Base-by-base conservation (phyloP, 1,140 invertebrate genomes). In the Drosophila sulfurigaster region DNA sequence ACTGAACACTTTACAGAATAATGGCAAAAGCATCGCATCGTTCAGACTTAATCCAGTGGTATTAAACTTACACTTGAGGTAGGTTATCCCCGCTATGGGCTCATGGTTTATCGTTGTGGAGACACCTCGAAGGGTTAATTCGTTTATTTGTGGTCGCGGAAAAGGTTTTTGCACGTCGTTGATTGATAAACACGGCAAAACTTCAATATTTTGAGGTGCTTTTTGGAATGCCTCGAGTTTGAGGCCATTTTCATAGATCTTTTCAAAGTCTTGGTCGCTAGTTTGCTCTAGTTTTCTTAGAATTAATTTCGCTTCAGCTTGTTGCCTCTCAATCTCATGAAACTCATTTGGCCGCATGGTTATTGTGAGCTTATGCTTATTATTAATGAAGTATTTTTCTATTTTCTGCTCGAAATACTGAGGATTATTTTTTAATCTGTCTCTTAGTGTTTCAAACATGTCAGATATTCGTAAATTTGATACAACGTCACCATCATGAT, bases 81-180 rank as follows among this genome's bases (percentile, higher is more conserved):
- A 98, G 8, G 95, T 96, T 1, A 99, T 94, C 5, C 96, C 96
- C 93, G 98, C 99, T 0, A 97, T 98, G 52, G 97, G 96, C 38
- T 97, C 96, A 75, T 95, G 92, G 66, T 95, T 95, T 1, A 38
- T 38, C 35, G 11, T 96, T n/a, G 97, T 93, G 0, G 95, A 95
- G 43, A 97, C 94, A 20, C 93, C 92, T 28, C 93, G 93, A 20
- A 95, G 65, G 2, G 93, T 92, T 1, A 93, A 83, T 76, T 95
- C 93, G 54, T 94, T 94, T 13, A 95, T 78, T 3, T 93, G 66
- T 32, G 95, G 94, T 60, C 94, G 93, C 58, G 95, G 95, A 45
- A 96, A 93, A 35, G 95, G 94, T 28, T 94, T 86, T 62, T 94
- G 94, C 11, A 98, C 94, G 91, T 98, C 96, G 38, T 94, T 91